phyloP scores from a whole-genome alignment of 2,113 vertebrate species.

The Elgaria multicarinata region DNA sequence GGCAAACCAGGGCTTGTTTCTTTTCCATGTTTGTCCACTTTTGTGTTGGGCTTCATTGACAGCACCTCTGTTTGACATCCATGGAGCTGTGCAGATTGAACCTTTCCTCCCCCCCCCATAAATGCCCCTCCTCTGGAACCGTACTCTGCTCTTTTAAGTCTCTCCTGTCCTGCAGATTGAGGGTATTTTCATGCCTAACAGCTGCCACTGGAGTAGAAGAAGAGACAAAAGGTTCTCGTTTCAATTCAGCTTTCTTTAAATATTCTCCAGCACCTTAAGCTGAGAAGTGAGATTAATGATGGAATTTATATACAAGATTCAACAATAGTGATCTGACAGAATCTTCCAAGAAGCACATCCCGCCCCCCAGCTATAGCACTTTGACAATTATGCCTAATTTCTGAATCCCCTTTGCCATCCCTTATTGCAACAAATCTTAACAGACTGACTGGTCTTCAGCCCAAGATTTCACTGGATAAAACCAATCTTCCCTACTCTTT shows the following conservation, averaged over 20 bases:
- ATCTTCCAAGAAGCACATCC: not conserved
- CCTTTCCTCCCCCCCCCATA: no score
- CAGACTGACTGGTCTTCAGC: not conserved
- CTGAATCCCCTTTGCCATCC: not conserved
- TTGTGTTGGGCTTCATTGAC: not conserved
- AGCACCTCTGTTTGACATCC: not conserved
- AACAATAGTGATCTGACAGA: not conserved
- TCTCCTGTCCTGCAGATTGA: not conserved
- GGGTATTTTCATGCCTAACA: not conserved
- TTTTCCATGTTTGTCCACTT: constrained; percentile 23
- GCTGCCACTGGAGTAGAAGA: not conserved
- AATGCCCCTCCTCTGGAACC: not conserved
- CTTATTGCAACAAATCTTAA: not conserved
- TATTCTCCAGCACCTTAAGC: not conserved
- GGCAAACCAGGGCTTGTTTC: constrained; percentile 2
- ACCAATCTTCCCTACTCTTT: not conserved
- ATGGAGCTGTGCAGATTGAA: not conserved
- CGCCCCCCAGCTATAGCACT: not conserved
- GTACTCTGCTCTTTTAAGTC: not conserved
- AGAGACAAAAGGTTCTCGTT: not conserved
- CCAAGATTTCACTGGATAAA: not conserved
- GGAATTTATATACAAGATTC: not conserved
- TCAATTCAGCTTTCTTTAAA: not conserved
- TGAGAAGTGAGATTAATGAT: not conserved
- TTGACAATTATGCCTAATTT: not conserved